Evolutionary conservation across 1,140 invertebrate species (phyloP).

Genomic region (Sweltsa coloradensis): DNA sequence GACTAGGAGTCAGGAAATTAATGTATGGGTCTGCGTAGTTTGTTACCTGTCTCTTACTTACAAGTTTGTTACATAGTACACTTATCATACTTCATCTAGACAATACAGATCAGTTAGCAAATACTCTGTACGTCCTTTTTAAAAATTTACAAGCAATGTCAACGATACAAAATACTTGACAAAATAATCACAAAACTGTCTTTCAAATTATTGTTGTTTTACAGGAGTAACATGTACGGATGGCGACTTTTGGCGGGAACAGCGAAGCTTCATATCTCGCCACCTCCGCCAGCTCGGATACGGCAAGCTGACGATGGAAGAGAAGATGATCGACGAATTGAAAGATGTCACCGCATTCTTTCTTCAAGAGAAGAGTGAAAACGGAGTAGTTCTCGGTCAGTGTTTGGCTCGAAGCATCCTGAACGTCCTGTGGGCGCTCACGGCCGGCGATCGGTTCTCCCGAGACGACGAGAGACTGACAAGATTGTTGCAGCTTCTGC

Average conservation of each 20-base stretch:
- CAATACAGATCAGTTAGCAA: too few species aligned
- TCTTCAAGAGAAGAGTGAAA: background rate
- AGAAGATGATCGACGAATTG: slow-evolving; percentile 53
- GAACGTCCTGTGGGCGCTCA: slow-evolving; percentile 61
- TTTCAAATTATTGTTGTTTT: slow-evolving; percentile 15
- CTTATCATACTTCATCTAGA: too few species aligned
- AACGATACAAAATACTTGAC: too few species aligned
- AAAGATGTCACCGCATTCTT: slow-evolving; percentile 10
- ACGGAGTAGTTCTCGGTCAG: background rate
- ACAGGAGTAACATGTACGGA: slow-evolving; percentile 63
- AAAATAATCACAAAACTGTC: too few species aligned
- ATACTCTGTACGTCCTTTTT: too few species aligned
- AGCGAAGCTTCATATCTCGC: slow-evolving; percentile 57
- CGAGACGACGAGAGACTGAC: slow-evolving; percentile 36
- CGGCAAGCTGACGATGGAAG: slow-evolving; percentile 57
- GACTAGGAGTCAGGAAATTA: too few species aligned
- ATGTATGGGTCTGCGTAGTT: too few species aligned
- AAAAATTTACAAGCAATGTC: too few species aligned
- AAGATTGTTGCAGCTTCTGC: slow-evolving; percentile 45
- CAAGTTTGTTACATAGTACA: too few species aligned
- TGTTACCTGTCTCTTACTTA: too few species aligned
- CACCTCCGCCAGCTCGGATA: slow-evolving; percentile 60
- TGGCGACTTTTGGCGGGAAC: slow-evolving; percentile 58
- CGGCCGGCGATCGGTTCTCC: slow-evolving; percentile 44
- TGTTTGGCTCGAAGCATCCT: slow-evolving; percentile 41